Percentiles rank a stretch among this genome's conserved stretches.
Conservation (phyloP, 2,888 invertebrate species). For the Drosophila demipolita region DNA sequence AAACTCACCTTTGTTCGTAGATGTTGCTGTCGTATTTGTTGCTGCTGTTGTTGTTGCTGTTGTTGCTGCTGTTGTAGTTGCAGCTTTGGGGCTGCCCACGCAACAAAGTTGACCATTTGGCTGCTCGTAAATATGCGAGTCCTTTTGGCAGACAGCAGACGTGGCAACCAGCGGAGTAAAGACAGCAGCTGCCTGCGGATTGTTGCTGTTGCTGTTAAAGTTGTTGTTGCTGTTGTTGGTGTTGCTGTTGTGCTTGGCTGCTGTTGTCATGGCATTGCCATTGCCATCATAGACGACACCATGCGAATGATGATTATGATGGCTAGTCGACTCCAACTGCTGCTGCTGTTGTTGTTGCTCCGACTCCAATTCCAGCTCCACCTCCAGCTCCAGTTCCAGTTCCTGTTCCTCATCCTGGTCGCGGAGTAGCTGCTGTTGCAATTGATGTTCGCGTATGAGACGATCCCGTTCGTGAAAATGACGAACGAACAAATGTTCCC, state of each 20-base stretch:
- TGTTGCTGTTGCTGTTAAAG: slow-evolving; percentile 11
- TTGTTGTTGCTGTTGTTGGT: slow-evolving; percentile 3
- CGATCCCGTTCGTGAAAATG: slow-evolving; percentile 85
- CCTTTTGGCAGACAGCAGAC: slow-evolving; percentile 34
- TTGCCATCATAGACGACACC: slow-evolving; percentile 72
- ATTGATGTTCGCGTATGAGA: slow-evolving; percentile 84
- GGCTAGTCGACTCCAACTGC: slow-evolving; percentile 46
- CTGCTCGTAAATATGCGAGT: slow-evolving; percentile 72
- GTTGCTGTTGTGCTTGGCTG: slow-evolving; percentile 22
- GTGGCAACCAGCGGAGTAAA: slow-evolving; percentile 11
- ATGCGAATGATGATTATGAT: slow-evolving; percentile 79
- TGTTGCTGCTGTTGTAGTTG: slow-evolving; percentile 20
- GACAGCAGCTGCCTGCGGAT: slow-evolving; percentile 5
- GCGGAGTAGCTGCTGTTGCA: slow-evolving; percentile 82
- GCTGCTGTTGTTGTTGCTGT: slow-evolving; percentile 10
- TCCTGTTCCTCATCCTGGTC: slow-evolving; percentile 30
- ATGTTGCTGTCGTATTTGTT: slow-evolving; percentile 11
- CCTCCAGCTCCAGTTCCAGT: slow-evolving; percentile 20
- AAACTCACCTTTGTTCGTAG: slow-evolving; percentile 68
- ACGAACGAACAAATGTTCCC: slow-evolving; percentile 83
- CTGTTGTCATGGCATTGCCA: slow-evolving; percentile 57
- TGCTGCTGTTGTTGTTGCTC: neutral
- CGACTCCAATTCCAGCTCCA: slow-evolving; percentile 11
- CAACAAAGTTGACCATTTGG: slow-evolving; percentile 59
- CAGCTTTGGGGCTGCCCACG: slow-evolving; percentile 37